phyloP scores from a whole-genome alignment of 2,888 invertebrate species.

The Leptogaster cylindrica region DNA sequence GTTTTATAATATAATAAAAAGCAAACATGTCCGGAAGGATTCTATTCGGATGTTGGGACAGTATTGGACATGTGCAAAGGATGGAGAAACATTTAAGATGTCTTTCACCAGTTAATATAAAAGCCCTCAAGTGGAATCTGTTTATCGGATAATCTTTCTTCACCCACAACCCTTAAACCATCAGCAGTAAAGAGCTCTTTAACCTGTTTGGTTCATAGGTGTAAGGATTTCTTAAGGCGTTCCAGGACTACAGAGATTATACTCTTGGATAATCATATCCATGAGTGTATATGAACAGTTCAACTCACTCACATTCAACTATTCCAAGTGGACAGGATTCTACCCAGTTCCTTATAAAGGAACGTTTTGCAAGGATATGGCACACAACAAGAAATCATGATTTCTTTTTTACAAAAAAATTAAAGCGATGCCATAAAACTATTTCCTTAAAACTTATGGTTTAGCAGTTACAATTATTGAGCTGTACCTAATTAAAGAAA shows the following conservation, averaged over 20 bases:
- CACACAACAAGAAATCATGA: too few relatives aligned
- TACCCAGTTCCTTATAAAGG: too few relatives aligned
- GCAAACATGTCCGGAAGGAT: neutral
- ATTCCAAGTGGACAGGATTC: too few relatives aligned
- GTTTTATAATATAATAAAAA: neutral
- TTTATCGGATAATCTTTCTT: constrained; percentile 32
- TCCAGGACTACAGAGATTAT: constrained; percentile 18
- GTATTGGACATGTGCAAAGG: neutral
- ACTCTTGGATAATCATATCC: constrained; percentile 20
- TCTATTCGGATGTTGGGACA: constrained; percentile 2
- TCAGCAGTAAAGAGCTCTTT: constrained; percentile 20
- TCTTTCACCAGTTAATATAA: constrained; percentile 25
- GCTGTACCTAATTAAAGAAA: too few relatives aligned
- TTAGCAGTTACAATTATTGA: too few relatives aligned
- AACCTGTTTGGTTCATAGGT: constrained; percentile 30
- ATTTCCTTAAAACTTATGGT: too few relatives aligned
- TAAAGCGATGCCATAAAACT: too few relatives aligned
- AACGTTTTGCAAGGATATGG: too few relatives aligned
- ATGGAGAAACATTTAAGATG: neutral
- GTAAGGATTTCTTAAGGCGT: constrained; percentile 22
- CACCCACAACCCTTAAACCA: neutral
- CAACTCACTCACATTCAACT: too few relatives aligned
- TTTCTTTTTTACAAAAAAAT: too few relatives aligned
- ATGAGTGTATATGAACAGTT: constrained; percentile 10
- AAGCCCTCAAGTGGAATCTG: constrained; percentile 34